A percentile compares a stretch with the other conserved stretches of the same genome.
Conservation (phyloP, 1,140 invertebrate genomes). For the Leptinotarsa undecemlineata region DNA sequence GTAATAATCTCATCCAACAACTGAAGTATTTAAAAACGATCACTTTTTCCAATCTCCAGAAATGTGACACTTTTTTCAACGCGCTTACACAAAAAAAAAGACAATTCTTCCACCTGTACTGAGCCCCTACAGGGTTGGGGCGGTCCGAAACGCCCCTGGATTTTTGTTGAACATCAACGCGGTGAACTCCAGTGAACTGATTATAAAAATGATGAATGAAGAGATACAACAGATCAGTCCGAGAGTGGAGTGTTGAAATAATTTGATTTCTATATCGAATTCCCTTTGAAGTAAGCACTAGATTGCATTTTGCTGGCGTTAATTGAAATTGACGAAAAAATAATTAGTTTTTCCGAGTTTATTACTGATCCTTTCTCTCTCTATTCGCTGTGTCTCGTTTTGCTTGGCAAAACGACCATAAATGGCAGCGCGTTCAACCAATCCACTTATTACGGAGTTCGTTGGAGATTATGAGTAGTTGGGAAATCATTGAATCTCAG, state of each 20-base stretch:
- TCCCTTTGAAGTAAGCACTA: slow-evolving; percentile 49
- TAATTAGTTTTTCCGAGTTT: slow-evolving; percentile 49
- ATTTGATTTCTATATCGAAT: slow-evolving; percentile 53
- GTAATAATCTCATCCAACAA: no score
- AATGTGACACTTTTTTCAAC: no score
- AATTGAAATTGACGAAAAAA: slow-evolving; percentile 55
- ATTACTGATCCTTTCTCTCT: not conserved
- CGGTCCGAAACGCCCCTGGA: not conserved
- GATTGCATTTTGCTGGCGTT: slow-evolving; percentile 48
- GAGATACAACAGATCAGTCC: slow-evolving; percentile 44
- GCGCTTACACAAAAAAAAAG: no score
- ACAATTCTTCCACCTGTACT: no score
- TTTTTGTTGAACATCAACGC: not conserved
- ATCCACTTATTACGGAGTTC: no score
- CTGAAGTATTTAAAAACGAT: no score
- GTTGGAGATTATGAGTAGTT: no score
- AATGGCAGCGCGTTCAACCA: no score
- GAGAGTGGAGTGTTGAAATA: slow-evolving; percentile 44
- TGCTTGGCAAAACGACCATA: no score
- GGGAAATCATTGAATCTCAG: no score
- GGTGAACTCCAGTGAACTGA: slow-evolving; percentile 19
- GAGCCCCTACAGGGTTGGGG: no score
- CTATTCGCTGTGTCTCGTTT: not conserved
- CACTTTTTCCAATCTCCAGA: no score
- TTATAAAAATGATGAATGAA: slow-evolving; percentile 49